These are phyloP conservation scores for Brachyptera risi DNA, from an alignment of 2,888 invertebrate genomes.

Conservation along the genomic window DNA sequence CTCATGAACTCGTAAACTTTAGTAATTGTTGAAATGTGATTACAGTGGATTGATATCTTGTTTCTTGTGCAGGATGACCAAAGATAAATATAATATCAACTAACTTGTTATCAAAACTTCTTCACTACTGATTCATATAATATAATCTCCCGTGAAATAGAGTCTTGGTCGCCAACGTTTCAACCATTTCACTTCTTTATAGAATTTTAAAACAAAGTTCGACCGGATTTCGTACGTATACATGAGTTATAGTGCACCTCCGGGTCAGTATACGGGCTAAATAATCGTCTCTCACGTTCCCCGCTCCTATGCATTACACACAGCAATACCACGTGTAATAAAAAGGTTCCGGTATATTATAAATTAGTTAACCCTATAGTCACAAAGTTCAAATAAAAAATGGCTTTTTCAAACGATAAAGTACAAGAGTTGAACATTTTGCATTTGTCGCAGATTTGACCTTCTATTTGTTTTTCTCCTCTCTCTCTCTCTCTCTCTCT, in stretches of 20 bases:
- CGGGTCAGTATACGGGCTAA: neutral
- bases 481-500: neutral
- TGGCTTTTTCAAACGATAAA: neutral
- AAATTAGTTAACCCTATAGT: neutral
- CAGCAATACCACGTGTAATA: neutral
- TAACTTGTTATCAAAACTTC: too few relatives aligned
- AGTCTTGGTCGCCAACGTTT: too few relatives aligned
- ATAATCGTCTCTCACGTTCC: neutral
- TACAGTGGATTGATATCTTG: too few relatives aligned
- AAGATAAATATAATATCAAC: too few relatives aligned
- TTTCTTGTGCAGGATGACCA: too few relatives aligned
- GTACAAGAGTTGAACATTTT: neutral
- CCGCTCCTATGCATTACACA: neutral
- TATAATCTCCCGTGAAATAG: too few relatives aligned
- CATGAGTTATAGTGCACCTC: neutral
- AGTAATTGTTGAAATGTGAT: too few relatives aligned
- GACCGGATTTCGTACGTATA: too few relatives aligned
- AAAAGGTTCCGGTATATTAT: neutral
- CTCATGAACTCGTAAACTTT: too few relatives aligned
- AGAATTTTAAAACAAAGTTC: too few relatives aligned
- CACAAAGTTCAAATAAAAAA: neutral
- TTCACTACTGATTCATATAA: too few relatives aligned
- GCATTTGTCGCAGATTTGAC: neutral
- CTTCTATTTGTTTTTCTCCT: neutral
- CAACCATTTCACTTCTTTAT: too few relatives aligned